These are phyloP conservation scores for Hippopotamus amphibius DNA, from an alignment of 2,113 vertebrate genomes.

Conservation along the genomic window DNA sequence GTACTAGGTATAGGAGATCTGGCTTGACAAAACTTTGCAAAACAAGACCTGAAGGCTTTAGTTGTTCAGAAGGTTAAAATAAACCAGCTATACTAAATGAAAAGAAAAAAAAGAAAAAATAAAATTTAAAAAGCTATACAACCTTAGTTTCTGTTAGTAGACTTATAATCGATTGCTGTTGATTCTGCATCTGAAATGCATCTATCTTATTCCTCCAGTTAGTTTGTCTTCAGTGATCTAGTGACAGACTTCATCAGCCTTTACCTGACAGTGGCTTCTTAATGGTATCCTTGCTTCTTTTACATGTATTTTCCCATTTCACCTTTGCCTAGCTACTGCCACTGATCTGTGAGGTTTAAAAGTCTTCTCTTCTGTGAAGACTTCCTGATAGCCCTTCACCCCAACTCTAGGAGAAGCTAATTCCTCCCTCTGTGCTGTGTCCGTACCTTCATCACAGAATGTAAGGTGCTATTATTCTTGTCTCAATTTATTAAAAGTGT, in stretches of 20 bases:
- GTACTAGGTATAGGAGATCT: background rate
- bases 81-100: background rate
- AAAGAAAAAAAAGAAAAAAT: background rate
- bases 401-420: background rate
- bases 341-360: background rate
- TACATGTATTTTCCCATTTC: background rate
- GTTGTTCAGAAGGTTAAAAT: background rate
- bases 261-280: background rate
- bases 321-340: background rate
- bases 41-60: constrained; percentile 1
- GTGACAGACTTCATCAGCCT: background rate
- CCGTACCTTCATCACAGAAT: background rate
- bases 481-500: background rate
- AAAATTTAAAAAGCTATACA: background rate
- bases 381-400: background rate
- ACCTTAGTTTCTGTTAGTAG: background rate
- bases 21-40: background rate
- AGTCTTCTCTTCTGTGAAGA: background rate
- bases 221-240: background rate
- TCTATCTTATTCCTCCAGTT: background rate
- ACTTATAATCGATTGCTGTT: background rate
- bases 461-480: background rate
- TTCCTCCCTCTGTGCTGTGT: background rate
- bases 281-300: background rate
- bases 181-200: background rate